A percentile compares a stretch with the other conserved stretches of the same genome.
These are phyloP conservation scores for Cantharis rufa DNA, from an alignment of 2,888 invertebrate species.

Conservation along the genomic window DNA sequence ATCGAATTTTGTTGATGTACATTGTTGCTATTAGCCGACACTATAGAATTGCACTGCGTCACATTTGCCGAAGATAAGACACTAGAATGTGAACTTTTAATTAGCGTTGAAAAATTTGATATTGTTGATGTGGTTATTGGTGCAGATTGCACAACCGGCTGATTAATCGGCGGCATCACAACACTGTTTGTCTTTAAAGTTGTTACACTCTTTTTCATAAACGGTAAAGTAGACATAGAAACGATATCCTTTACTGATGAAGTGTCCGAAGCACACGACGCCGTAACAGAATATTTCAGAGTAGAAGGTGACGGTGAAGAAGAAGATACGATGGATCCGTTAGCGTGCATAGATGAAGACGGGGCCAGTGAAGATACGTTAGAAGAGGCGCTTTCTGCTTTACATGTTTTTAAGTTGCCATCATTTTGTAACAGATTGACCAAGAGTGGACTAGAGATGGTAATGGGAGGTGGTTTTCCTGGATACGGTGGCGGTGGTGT, in stretches of 20 bases:
- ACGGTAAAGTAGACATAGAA: constrained; percentile 16
- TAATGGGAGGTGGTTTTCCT: constrained; percentile 60
- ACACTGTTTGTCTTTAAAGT: constrained; percentile 15
- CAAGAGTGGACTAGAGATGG: constrained; percentile 84
- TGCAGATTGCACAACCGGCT: constrained; percentile 14
- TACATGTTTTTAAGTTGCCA: constrained; percentile 48
- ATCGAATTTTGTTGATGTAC: background rate
- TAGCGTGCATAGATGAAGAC: constrained; percentile 5
- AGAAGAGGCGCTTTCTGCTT: constrained; percentile 10
- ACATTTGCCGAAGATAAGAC: constrained; percentile 10
- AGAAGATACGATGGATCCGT: constrained; percentile 7
- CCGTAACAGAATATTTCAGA: constrained; percentile 16
- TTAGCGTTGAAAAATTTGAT: constrained; percentile 16
- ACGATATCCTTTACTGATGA: constrained; percentile 8
- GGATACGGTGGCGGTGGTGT: constrained; percentile 57
- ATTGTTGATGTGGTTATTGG: constrained; percentile 16
- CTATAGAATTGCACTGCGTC: constrained; percentile 24
- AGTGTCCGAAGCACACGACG: constrained; percentile 16
- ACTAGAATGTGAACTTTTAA: constrained; percentile 24
- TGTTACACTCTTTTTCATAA: constrained; percentile 26
- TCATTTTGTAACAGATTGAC: constrained; percentile 92
- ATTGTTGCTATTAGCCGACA: constrained; percentile 14
- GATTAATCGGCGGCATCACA: constrained; percentile 12
- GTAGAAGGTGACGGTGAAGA: constrained; percentile 3
- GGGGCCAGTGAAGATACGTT: background rate